These are phyloP conservation scores for Erpobdella octoculata DNA, from an alignment of 2,888 invertebrate genomes.

Conservation along the genomic window DNA sequence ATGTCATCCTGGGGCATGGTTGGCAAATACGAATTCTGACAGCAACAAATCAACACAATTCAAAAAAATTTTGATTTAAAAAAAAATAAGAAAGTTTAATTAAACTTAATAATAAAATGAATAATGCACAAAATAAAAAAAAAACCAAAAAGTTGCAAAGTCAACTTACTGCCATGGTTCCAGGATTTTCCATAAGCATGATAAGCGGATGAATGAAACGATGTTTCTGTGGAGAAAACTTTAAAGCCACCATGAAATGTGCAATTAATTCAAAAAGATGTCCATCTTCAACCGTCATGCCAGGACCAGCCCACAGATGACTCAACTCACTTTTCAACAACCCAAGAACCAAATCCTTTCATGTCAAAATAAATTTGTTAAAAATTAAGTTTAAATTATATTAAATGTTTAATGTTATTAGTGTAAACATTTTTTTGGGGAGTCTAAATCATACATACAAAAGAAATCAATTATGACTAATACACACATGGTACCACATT, in stretches of 20 bases:
- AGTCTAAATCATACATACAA: no score
- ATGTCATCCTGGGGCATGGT: constrained; percentile 46
- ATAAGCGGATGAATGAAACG: neutral
- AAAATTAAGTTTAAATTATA: no score
- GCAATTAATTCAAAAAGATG: neutral
- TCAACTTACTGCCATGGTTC: neutral
- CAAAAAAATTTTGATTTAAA: no score
- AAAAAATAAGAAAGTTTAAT: no score
- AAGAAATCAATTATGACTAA: no score
- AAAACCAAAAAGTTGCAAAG: neutral
- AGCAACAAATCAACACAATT: no score
- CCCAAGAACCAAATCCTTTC: neutral
- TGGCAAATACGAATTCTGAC: constrained; percentile 38
- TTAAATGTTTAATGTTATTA: no score
- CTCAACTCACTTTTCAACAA: neutral
- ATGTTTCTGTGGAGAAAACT: neutral
- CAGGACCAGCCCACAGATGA: neutral
- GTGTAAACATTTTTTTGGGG: no score
- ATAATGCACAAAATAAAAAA: no score
- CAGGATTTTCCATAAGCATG: neutral
- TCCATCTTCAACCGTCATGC: neutral
- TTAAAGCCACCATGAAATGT: neutral
- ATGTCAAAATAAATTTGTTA: no score
- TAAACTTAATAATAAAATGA: no score
- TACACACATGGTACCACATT: no score